A percentile compares a stretch with the other conserved stretches of the same genome.
Evolutionary conservation across 2,888 invertebrate genomes (phyloP).

Genomic region (Automeris io): DNA sequence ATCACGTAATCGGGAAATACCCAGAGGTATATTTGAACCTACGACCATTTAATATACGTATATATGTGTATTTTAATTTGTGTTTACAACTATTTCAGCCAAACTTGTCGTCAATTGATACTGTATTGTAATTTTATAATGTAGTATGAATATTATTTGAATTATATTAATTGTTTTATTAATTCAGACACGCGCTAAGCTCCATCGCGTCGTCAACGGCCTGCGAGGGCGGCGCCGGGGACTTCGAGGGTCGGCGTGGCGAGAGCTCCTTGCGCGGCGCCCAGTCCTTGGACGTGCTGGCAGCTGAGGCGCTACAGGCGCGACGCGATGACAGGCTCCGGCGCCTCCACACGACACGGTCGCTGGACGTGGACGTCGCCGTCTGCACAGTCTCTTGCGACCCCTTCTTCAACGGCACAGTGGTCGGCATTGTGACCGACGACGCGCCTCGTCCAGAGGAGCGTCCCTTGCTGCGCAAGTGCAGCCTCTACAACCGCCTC

Average conservation of each 20-base stretch:
- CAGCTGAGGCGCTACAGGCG: constrained; percentile 17
- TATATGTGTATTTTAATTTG: too few species aligned
- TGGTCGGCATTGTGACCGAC: constrained; percentile 52
- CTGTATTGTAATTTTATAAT: too few species aligned
- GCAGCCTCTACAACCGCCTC: constrained; percentile 52
- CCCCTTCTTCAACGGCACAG: constrained; percentile 62
- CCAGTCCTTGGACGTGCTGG: constrained; percentile 41
- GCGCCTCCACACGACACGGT: constrained; percentile 47
- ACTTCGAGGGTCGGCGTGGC: constrained; percentile 28
- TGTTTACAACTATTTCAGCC: too few species aligned
- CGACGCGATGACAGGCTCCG: constrained; percentile 31
- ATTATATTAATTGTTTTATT: too few species aligned
- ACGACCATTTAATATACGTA: too few species aligned
- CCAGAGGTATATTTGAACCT: too few species aligned
- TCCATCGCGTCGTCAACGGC: constrained; percentile 82
- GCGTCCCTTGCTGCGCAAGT: constrained; percentile 68
- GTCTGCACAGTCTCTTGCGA: constrained; percentile 54
- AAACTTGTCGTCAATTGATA: too few species aligned
- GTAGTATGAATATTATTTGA: too few species aligned
- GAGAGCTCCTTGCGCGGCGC: constrained; percentile 39
- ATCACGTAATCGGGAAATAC: too few species aligned
- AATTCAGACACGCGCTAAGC: constrained; percentile 74
- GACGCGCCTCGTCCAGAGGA: constrained; percentile 51
- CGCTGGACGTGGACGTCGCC: constrained; percentile 48
- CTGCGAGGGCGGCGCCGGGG: constrained; percentile 43